A percentile compares a stretch with the other conserved stretches of the same genome.
Conservation (phyloP, 1,140 invertebrate genomes). For the Gryon sp. region DNA sequence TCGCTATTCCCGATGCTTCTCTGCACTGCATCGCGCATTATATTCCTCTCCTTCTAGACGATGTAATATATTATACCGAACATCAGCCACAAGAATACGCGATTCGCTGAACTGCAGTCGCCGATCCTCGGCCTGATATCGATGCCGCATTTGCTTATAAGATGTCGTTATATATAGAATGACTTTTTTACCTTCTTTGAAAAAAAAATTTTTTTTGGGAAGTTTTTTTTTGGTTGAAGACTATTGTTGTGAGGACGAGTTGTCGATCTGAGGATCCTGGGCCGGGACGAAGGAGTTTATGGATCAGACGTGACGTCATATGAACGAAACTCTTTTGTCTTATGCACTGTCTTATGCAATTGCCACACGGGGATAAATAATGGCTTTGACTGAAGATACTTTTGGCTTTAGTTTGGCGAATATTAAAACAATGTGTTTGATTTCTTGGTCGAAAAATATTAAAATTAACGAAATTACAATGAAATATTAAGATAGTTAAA, state of each 20-base stretch:
- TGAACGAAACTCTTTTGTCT: no score
- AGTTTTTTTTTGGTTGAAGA: neutral
- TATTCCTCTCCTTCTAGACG: constrained; percentile 59
- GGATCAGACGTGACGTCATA: no score
- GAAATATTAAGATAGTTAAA: no score
- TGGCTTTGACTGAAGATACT: no score
- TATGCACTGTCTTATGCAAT: no score
- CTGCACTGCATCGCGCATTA: constrained; percentile 57
- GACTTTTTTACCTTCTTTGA: constrained; percentile 12
- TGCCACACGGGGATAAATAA: no score
- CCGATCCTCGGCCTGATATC: constrained; percentile 35
- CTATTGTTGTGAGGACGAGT: constrained; percentile 8
- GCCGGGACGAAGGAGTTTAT: no score
- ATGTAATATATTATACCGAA: constrained; percentile 54
- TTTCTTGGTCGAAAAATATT: no score
- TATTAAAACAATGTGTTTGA: no score
- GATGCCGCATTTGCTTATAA: constrained; percentile 35
- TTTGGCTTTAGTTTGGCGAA: no score
- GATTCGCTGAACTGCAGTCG: constrained; percentile 36
- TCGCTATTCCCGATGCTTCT: constrained; percentile 53
- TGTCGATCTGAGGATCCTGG: constrained; percentile 10
- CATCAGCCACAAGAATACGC: constrained; percentile 13
- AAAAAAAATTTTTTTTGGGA: no score
- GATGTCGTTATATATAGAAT: constrained; percentile 24
- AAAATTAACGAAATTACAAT: no score